These are phyloP conservation scores for Drosophila imparisetae DNA, from an alignment of 2,888 invertebrate genomes.

Conservation along the genomic window DNA sequence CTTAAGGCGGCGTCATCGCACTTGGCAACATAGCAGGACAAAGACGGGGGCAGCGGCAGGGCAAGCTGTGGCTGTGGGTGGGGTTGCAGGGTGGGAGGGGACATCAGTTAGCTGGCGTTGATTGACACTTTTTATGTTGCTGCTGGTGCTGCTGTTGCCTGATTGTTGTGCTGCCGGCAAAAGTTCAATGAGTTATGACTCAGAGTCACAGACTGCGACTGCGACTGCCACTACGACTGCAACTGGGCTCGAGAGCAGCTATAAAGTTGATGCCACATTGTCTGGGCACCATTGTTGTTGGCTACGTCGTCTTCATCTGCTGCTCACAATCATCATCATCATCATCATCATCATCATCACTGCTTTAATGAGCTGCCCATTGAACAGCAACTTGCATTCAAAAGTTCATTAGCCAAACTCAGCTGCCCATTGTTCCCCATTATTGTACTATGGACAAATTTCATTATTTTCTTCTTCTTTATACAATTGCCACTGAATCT, in stretches of 20 bases:
- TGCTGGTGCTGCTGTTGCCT: conserved; percentile 14
- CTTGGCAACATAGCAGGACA: conserved; percentile 33
- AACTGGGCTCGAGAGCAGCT: background rate
- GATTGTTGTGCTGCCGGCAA: conserved; percentile 49
- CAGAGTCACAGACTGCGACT: conserved; percentile 13
- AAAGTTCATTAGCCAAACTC: conserved; percentile 61
- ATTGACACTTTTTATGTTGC: conserved; percentile 73
- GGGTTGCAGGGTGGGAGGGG: background rate
- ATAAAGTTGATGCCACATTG: conserved; percentile 5
- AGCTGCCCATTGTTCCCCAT: conserved; percentile 29
- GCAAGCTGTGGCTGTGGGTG: background rate
- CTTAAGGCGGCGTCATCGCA: conserved; percentile 37
- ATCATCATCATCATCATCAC: conserved; percentile 18
- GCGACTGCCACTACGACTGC: conserved; percentile 4
- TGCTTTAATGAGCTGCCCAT: conserved; percentile 62
- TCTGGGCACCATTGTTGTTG: conserved; percentile 7
- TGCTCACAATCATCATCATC: background rate
- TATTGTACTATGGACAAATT: conserved; percentile 34
- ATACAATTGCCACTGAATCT: background rate
- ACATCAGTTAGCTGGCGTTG: conserved; percentile 55
- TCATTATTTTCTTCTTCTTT: conserved; percentile 8
- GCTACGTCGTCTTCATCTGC: background rate
- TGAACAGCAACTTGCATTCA: conserved; percentile 44
- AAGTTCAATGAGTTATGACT: conserved; percentile 77
- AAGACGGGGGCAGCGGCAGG: background rate